Base-by-base conservation (phyloP, 1,140 invertebrate genomes). In the Drosophila truncata region DNA sequence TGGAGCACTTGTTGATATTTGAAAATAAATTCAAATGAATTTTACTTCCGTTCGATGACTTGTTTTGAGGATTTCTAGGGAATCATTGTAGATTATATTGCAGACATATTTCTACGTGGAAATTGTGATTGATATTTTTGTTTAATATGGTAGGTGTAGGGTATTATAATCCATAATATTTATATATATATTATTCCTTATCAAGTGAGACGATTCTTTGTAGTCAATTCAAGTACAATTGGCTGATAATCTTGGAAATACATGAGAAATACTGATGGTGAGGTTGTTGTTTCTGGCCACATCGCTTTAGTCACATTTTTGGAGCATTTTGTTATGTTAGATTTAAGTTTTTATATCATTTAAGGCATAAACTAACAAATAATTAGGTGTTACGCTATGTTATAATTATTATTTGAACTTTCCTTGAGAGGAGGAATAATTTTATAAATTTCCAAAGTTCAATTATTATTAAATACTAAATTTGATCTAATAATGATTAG, bases 1-100 rank as follows among this genome's bases (percentile, higher is more conserved):
- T 47, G 44, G 25, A 61, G 67, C 67, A 72, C 66, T 64, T 76
- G 66, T 72, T 63, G 67, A 44, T 62, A 33, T 47, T 41, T 39
- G 35, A 25, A 50, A 50, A 37, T 25, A 39, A 61, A 33, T 61
- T 49, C 50, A 20, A 23, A 35, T 62, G 60, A 62, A 31, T 37
- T 62, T 62, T 46, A 62, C 60, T 62, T 62, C 59, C 59, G 59
- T 27, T 62, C 23, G 59, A 14, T 62, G 46, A 18, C n/a, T 42
- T 33, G 27, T 20, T 52, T 13, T 31, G 46, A 13, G 31, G n/a
- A 49, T 50, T 61, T 54, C 50, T 16, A 23, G 13, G 7, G 18
- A 35, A 35, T 23, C 0, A 23, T 35, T 20, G 8, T 23, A 6
- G 4, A 23, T 54, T 6, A 35, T 23, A 33, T 11, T 16, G 31